Evolutionary conservation across 2,888 invertebrate species (phyloP).

Genomic region (Helicoverpa assulta): DNA sequence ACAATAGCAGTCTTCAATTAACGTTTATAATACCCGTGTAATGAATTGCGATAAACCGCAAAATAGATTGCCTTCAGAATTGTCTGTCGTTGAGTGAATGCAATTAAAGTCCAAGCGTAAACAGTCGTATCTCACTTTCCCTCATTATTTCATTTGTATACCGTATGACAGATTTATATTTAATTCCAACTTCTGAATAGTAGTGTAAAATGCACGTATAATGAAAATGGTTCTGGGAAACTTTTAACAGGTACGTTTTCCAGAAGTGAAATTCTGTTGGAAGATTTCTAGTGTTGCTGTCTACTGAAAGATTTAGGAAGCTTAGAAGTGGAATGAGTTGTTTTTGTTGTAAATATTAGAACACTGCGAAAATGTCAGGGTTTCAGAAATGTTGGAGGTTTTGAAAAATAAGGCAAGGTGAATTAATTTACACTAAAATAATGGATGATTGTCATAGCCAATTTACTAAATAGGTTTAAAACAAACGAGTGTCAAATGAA

Average conservation of each 20-base stretch:
- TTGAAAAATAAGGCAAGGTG: too few species aligned
- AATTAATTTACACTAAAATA: too few species aligned
- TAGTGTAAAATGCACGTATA: not conserved
- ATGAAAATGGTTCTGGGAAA: conserved; percentile 1
- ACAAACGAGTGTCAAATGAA: conserved; percentile 15
- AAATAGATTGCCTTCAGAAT: conserved; percentile 3
- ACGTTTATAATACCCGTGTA: not conserved
- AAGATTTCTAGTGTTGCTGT: not conserved
- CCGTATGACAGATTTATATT: conserved; percentile 11
- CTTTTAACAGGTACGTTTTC: too few species aligned
- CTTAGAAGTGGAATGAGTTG: too few species aligned
- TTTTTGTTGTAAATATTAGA: too few species aligned
- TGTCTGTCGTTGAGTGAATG: conserved; percentile 16
- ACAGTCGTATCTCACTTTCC: conserved; percentile 33
- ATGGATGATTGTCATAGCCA: conserved; percentile 15
- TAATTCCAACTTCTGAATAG: not conserved
- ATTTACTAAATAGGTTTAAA: conserved; percentile 30
- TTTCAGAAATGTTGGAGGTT: too few species aligned
- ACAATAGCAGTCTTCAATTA: not conserved
- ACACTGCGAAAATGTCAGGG: too few species aligned
- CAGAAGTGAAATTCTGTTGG: not conserved
- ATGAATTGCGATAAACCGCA: conserved; percentile 4
- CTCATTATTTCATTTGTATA: conserved; percentile 20
- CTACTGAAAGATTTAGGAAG: too few species aligned
- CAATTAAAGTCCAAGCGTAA: conserved; percentile 28